Percentiles rank a stretch among this genome's conserved stretches.
These are phyloP conservation scores for Melanostoma mellinum DNA, from an alignment of 2,888 invertebrate genomes.

Conservation along the genomic window DNA sequence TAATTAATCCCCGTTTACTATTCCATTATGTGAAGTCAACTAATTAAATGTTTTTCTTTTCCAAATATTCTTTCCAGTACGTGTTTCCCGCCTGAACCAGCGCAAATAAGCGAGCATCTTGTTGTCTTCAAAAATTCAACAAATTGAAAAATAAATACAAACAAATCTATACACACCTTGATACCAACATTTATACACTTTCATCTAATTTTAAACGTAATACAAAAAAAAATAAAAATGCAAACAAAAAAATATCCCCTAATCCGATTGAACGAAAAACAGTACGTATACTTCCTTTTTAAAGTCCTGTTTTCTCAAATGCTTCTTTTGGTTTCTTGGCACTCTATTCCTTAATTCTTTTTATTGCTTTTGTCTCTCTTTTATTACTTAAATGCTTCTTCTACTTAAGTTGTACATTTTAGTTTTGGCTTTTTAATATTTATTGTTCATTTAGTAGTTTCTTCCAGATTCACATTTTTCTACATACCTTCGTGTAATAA, in stretches of 20 bases:
- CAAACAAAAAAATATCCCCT: slow-evolving; percentile 51
- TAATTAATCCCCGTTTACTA: slow-evolving; percentile 43
- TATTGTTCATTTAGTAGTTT: no score
- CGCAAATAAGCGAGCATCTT: slow-evolving; percentile 81
- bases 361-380: slow-evolving; percentile 2
- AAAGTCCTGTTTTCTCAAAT: slow-evolving; percentile 27
- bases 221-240: slow-evolving; percentile 65
- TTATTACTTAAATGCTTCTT: not conserved
- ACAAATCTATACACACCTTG: slow-evolving; percentile 62
- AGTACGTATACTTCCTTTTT: slow-evolving; percentile 60
- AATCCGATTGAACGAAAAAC: slow-evolving; percentile 73
- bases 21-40: slow-evolving; percentile 54
- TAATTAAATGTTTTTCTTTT: slow-evolving; percentile 70
- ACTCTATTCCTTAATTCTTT: slow-evolving; percentile 9
- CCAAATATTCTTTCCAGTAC: slow-evolving; percentile 87
- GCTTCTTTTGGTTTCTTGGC: not conserved
- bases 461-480: no score
- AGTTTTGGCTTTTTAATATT: no score
- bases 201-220: slow-evolving; percentile 59
- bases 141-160: slow-evolving; percentile 64
- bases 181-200: slow-evolving; percentile 48
- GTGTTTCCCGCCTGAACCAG: slow-evolving; percentile 94
- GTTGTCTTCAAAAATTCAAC: slow-evolving; percentile 72
- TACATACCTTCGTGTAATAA: no score
- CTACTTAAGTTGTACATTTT: not conserved